Conservation (phyloP, 2,797 vertebrate genomes). For the Lophotriccus pileatus region DNA sequence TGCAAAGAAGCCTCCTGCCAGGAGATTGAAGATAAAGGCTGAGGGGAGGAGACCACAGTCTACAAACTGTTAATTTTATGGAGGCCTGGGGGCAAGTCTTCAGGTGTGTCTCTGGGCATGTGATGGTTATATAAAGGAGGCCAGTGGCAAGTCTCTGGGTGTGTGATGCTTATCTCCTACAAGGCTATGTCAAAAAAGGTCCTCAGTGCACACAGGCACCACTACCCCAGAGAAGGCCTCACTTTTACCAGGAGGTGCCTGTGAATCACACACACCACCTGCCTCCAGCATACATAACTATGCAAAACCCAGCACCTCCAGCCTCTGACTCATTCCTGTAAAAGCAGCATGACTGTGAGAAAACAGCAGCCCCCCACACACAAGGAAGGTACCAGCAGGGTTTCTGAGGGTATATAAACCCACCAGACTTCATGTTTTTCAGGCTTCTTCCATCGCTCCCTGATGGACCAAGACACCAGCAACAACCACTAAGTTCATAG, state of each 20-base stretch:
- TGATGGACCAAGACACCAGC: background rate
- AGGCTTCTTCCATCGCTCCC: background rate
- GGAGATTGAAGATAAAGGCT: background rate
- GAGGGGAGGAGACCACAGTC: background rate
- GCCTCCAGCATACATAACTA: background rate
- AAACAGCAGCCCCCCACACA: background rate
- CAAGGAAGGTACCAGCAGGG: background rate
- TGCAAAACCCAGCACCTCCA: background rate
- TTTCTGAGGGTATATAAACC: background rate
- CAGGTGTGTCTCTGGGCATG: background rate
- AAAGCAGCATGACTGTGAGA: background rate
- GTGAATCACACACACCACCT: background rate
- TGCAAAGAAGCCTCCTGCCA: background rate
- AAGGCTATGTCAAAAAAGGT: background rate
- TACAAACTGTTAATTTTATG: background rate
- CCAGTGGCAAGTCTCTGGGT: background rate
- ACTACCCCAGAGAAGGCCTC: background rate
- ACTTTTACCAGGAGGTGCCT: background rate
- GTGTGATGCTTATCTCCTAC: background rate
- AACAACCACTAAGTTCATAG: background rate
- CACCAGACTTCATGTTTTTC: background rate
- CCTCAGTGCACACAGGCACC: background rate
- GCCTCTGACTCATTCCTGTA: background rate
- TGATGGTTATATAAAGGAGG: background rate
- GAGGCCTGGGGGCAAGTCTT: background rate